Evolutionary conservation across 2,797 vertebrate species (phyloP), one percentile per base, ranked within the genome.

Genomic region (Pogonophryne albipinna): DNA sequence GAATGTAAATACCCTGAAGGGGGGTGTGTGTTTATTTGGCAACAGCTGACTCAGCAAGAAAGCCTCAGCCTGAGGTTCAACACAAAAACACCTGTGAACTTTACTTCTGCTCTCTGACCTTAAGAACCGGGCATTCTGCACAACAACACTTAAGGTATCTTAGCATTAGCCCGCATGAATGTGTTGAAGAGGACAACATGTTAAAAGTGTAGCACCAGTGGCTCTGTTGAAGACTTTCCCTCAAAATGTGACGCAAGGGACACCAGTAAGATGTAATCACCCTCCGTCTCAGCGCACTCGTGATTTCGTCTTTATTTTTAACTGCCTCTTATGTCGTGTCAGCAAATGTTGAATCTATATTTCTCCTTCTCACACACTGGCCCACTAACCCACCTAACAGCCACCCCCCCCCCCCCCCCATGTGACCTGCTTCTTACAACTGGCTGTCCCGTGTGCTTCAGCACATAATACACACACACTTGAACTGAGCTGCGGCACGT

Each of bases 71-170:
- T 34, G 52, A 90, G 89, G 88, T 87, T 92, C 69, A 88, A 93
- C 91, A 78, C 72, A 85, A 92, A n/a, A 94, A 94, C 93, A 93
- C 59, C 13, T 13, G 58, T 93, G 87, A 93, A 92, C 88, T 94
- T 92, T 92, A 90, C 71, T 67, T 80, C 60, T 67, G 16, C 59
- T 42, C 10, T 53, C 17, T 71, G 77, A 85, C 87, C 81, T 85
- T 82, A 75, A 58, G 74, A 13, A 74, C 52, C 52, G 12, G 53
- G 64, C 66, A 50, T 56, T 60, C 62, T 52, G 23, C 47, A 9
- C 34, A 38, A 38, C 34, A 66, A 74, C 44, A 64, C 44, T 50
- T 51, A 2, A 49, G 45, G 70, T 69, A 52, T 42, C 3, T 17
- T 5, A 51, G 50, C 20, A 47, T 70, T 47, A 50, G 38, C 60